Evolutionary conservation across 2,797 vertebrate species (phyloP).

Genomic region (Cossypha dichroa): DNA sequence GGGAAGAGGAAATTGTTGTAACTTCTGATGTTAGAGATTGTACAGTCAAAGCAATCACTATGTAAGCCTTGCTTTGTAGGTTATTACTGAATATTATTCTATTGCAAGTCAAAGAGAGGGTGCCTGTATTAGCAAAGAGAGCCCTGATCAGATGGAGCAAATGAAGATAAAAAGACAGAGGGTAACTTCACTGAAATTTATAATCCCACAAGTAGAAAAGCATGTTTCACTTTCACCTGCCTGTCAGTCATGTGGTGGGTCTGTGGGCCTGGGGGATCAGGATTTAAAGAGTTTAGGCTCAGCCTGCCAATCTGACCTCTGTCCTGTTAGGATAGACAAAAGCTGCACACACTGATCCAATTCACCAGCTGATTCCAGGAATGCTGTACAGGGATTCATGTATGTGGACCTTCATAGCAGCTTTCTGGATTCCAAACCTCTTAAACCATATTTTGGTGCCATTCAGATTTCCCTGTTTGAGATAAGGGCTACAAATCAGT

Average conservation of each 20-base stretch:
- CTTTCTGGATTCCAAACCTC: not conserved
- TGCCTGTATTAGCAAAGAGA: not conserved
- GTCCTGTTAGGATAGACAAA: not conserved
- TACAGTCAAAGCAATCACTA: rapidly evolving
- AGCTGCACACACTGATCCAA: not conserved
- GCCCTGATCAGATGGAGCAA: not conserved
- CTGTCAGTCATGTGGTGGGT: not conserved
- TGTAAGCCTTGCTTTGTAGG: not conserved
- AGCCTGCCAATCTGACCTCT: not conserved
- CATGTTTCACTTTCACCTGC: rapidly evolving
- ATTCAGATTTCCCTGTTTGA: not conserved
- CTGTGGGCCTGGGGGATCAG: not conserved
- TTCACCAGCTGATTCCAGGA: rapidly evolving
- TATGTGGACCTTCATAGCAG: not conserved
- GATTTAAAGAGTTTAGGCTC: not conserved
- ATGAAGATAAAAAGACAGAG: not conserved
- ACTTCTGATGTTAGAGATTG: not conserved
- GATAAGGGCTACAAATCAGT: not conserved
- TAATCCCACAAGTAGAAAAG: not conserved
- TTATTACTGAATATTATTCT: not conserved
- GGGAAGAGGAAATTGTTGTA: not conserved
- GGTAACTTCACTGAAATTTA: rapidly evolving
- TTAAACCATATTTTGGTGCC: not conserved
- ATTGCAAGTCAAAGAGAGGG: not conserved
- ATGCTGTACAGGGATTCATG: not conserved